Base-by-base conservation (phyloP, 2,113 vertebrate genomes). In the Phylloscopus whistleri region DNA sequence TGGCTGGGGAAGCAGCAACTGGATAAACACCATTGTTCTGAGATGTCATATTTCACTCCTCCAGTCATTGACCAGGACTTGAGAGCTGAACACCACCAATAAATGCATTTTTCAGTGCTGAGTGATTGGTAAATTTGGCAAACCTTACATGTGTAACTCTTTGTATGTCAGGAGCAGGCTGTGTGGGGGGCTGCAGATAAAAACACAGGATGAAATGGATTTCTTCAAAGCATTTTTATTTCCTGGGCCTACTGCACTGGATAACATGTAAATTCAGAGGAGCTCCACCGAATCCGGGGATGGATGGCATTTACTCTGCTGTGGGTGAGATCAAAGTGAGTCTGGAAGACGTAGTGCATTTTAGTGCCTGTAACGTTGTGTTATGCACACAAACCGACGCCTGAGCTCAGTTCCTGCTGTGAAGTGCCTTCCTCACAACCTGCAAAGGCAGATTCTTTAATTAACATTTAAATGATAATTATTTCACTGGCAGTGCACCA, bases 401-500 rank as follows among this genome's bases (percentile, higher is more conserved):
- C 93, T 91, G 82, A 89, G 78, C 83, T 94, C 70, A 59, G 83
- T 89, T 97, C 93, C 94, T 95, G 94, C 91, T 95, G 90, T 70
- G 95, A 90, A 95, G 92, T 89, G 93, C 81, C 60, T 96, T 97
- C 83, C 72, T 93, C 89, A 89, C 78, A 97, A 96, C 94, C 95
- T 96, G 91, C 75, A 92, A 92, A 87, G 73, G 87, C 92, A 93
- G 92, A 94, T 95, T 96, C 89, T 95, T 98, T 97, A 97, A 97
- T 97, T 97, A 97, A 97, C 94, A 91, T 97, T 97, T 97, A 98
- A 97, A 97, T 96, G 74, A 94, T 97, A 97, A 97, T 97, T 97
- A 97, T 96, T 92, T 96, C 68, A 62, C 63, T 96, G 96, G 97
- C 95, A 90, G n/a, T 68, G 41, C 66, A 94, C 90, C 96, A 96